These are phyloP conservation scores for Conus canariensis DNA, from an alignment of 2,888 invertebrate species.

Conservation along the genomic window DNA sequence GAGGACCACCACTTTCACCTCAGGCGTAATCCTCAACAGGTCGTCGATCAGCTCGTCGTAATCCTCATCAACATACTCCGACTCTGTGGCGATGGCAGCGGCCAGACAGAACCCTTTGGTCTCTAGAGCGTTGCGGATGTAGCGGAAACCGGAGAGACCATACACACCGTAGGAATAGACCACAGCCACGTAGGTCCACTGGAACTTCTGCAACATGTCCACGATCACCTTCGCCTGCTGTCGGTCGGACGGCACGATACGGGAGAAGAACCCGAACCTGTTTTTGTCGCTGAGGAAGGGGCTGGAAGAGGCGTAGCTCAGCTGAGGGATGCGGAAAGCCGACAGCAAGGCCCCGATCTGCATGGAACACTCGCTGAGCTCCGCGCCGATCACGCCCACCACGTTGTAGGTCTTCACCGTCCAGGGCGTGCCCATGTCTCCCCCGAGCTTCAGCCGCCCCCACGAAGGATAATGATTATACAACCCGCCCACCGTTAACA, in stretches of 20 bases:
- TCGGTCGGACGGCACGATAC: slow-evolving; percentile 58
- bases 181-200: slow-evolving; percentile 61
- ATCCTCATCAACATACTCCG: slow-evolving; percentile 46
- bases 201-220: slow-evolving; percentile 52
- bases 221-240: slow-evolving; percentile 56
- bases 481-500: not conserved
- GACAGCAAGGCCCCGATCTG: slow-evolving; percentile 58
- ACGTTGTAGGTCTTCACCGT: slow-evolving; percentile 41
- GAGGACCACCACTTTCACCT: slow-evolving; percentile 52
- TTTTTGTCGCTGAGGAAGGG: slow-evolving; percentile 52
- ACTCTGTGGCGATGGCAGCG: slow-evolving; percentile 41
- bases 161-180: slow-evolving; percentile 57
- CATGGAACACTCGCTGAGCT: slow-evolving; percentile 56
- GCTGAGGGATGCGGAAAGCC: slow-evolving; percentile 54
- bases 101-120: slow-evolving; percentile 53
- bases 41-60: slow-evolving; percentile 50
- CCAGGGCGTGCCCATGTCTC: not conserved
- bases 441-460: not conserved
- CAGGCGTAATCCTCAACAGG: slow-evolving; percentile 38
- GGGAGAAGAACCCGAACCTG: slow-evolving; percentile 56
- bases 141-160: slow-evolving; percentile 52
- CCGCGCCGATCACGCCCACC: slow-evolving; percentile 59
- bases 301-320: slow-evolving; percentile 61
- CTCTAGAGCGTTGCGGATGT: slow-evolving; percentile 32
- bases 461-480: not conserved